Percentiles rank a stretch among this genome's conserved stretches.
These are phyloP conservation scores for Cremastinae sp. DNA, from an alignment of 2,888 invertebrate species.

Conservation along the genomic window DNA sequence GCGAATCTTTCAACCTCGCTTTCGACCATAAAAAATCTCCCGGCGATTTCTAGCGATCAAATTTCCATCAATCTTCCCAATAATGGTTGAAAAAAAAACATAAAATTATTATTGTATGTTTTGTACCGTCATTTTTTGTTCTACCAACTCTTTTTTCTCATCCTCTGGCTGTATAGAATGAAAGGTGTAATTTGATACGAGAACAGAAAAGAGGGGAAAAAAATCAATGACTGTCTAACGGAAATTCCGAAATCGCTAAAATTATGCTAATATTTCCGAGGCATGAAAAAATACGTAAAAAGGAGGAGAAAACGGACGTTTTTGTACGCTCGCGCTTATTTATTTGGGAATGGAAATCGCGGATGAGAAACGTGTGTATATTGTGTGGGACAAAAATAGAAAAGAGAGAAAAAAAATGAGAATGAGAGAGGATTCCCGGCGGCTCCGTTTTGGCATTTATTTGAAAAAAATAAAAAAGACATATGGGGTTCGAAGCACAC, in stretches of 20 bases:
- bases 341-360: constrained; percentile 13
- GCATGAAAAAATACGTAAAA: neutral
- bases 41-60: neutral
- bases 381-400: constrained; percentile 39
- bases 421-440: constrained; percentile 44
- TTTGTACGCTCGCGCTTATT: constrained; percentile 8
- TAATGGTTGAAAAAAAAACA: too few species aligned
- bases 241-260: too few species aligned
- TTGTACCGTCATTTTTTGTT: too few species aligned
- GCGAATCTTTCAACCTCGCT: too few species aligned
- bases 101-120: neutral
- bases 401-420: constrained; percentile 7
- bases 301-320: neutral
- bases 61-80: too few species aligned
- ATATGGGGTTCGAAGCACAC: constrained; percentile 20
- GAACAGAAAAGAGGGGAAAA: too few species aligned
- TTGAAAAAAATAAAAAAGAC: constrained; percentile 36
- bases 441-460: constrained; percentile 32
- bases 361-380: neutral
- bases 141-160: too few species aligned
- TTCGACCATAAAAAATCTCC: too few species aligned
- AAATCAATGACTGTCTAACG: neutral
- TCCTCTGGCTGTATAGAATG: too few species aligned
- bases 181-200: too few species aligned
- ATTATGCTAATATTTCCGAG: too few species aligned